These are phyloP conservation scores for Mongoloraphidia duomilia DNA, from an alignment of 2,888 invertebrate genomes.

Conservation along the genomic window DNA sequence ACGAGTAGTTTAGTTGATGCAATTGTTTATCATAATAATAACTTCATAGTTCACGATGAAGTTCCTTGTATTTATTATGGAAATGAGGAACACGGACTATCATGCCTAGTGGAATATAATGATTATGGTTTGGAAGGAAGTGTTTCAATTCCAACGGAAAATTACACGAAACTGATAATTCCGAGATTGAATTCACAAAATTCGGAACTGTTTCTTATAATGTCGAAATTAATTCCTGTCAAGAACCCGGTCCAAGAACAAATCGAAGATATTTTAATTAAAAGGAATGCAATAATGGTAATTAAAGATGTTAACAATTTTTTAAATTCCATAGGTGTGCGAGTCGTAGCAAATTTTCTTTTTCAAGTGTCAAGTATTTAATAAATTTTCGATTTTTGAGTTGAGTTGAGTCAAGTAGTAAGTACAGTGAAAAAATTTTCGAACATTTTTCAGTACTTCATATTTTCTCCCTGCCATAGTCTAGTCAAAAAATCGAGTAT, in stretches of 20 bases:
- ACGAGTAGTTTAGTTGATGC: constrained; percentile 21
- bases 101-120: constrained; percentile 21
- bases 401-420: too few species aligned
- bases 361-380: too few species aligned
- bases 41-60: constrained; percentile 27
- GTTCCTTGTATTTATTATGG: constrained; percentile 24
- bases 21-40: constrained; percentile 22
- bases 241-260: constrained; percentile 22
- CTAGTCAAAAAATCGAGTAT: too few species aligned
- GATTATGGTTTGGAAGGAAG: constrained; percentile 21
- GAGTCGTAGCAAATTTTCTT: too few species aligned
- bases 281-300: too few species aligned
- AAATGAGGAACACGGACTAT: constrained; percentile 19
- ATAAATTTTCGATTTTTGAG: too few species aligned
- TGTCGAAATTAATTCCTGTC: constrained; percentile 20
- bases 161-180: constrained; percentile 22
- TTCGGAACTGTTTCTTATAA: constrained; percentile 21
- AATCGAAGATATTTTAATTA: constrained; percentile 19
- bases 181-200: constrained; percentile 16
- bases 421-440: too few species aligned
- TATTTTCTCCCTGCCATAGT: too few species aligned
- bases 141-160: constrained; percentile 19
- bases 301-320: too few species aligned
- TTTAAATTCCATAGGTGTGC: too few species aligned
- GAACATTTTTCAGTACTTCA: too few species aligned